phyloP scores from a whole-genome alignment of 2,888 invertebrate species.

The Ochlodes sylvanus region DNA sequence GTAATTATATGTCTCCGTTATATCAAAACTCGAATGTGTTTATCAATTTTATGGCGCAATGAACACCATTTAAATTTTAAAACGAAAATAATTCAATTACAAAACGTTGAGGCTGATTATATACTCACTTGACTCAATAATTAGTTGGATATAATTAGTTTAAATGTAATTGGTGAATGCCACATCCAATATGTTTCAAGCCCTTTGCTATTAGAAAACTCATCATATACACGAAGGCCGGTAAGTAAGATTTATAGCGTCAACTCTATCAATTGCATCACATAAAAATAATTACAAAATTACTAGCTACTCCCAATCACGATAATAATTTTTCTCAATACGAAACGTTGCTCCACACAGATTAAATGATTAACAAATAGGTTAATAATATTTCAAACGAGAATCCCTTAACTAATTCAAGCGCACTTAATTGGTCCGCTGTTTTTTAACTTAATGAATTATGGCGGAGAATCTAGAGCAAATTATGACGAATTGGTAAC shows the following conservation, averaged over 20 bases:
- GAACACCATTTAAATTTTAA: too few species aligned
- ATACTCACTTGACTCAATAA: not conserved
- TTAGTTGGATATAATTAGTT: not conserved
- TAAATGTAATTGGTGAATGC: slow-evolving; percentile 10
- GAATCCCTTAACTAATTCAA: slow-evolving; percentile 2
- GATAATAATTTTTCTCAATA: slow-evolving; percentile 28
- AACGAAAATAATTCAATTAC: too few species aligned
- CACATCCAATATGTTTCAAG: slow-evolving; percentile 18
- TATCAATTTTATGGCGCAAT: too few species aligned
- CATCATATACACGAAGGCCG: slow-evolving; percentile 31
- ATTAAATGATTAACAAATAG: slow-evolving; percentile 18
- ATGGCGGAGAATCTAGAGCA: too few species aligned
- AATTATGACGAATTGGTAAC: not conserved
- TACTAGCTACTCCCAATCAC: slow-evolving; percentile 37
- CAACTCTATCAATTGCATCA: slow-evolving; percentile 34
- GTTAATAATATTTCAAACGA: slow-evolving; percentile 20
- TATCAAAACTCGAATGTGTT: too few species aligned
- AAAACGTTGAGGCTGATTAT: too few species aligned
- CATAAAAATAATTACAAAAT: slow-evolving; percentile 36
- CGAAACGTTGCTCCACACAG: slow-evolving; percentile 17
- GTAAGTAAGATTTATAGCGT: slow-evolving; percentile 34
- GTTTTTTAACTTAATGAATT: not conserved
- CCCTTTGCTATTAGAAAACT: slow-evolving; percentile 35
- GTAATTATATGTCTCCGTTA: too few species aligned
- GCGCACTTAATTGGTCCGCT: not conserved